These are phyloP conservation scores for Dryococelus australis DNA, from an alignment of 2,888 invertebrate genomes.

Conservation along the genomic window DNA sequence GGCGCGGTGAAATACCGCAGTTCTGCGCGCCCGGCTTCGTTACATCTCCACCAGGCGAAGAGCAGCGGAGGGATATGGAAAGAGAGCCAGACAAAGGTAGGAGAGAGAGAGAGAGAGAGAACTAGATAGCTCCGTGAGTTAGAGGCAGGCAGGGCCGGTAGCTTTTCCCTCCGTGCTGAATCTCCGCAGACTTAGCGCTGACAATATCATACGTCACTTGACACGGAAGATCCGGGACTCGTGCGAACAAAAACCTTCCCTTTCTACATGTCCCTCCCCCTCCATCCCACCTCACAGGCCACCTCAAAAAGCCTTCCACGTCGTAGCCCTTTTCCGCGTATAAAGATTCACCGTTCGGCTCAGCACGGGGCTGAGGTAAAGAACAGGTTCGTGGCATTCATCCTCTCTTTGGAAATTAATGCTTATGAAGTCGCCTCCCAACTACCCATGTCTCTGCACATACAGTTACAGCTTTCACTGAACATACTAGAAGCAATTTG, in stretches of 20 bases:
- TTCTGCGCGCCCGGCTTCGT: neutral
- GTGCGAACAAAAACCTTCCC: neutral
- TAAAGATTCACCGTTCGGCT: neutral
- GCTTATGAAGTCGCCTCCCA: no score
- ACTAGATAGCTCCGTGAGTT: neutral
- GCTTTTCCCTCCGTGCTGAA: slow-evolving; percentile 3
- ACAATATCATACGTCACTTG: slow-evolving; percentile 10
- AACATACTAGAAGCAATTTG: no score
- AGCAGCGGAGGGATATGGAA: neutral
- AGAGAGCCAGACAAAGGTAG: neutral
- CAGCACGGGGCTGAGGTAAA: neutral
- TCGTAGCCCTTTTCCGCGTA: neutral
- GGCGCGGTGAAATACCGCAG: neutral
- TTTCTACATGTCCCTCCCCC: neutral
- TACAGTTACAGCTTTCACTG: no score
- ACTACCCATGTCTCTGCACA: no score
- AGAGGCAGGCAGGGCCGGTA: neutral
- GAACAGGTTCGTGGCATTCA: neutral
- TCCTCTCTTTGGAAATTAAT: no score
- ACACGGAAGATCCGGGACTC: neutral
- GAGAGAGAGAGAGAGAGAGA: no score
- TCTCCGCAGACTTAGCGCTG: slow-evolving; percentile 9
- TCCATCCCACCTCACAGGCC: neutral
- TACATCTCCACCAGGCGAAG: neutral
- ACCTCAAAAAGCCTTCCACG: no score